Base-by-base conservation (phyloP, 1,140 invertebrate species). In the Adelges cooleyi region DNA sequence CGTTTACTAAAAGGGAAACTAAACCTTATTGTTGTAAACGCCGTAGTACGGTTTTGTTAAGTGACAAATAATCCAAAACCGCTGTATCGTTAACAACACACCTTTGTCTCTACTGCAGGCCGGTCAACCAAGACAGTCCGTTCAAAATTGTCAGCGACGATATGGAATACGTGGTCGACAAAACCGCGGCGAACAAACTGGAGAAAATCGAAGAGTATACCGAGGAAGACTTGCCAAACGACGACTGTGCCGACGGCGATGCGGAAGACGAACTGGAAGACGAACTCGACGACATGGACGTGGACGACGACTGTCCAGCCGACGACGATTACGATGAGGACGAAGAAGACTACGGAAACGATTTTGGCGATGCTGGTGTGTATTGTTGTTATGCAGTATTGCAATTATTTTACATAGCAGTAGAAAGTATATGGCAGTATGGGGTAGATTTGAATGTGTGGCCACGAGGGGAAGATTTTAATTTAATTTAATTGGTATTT, bases 111-210 rank as follows among this genome's bases (percentile, higher is more conserved):
- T 33, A 33, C 11, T 33, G 29, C 46, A 62, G 56, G 2, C 56
- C 56, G 27, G 42, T 29, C 4, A 62, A 62, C 27, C 56, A 62
- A 22, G 17, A 62, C 20, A 62, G 56, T 22, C 25, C 56, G 8
- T 62, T 62, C 15, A 62, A 62, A 62, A 62, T 48, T 27, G 42
- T 48, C 22, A 18, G 42, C 20, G 56, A 62, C 46, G 56, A 62
- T 10, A 33, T 62, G 42, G 56, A 48, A 3, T 62, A 62, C 33
- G 27, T 62, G 0, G 56, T 46, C 10, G 56, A 62, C 1, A 62
- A 62, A 59, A 27, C 15, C 5, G 22, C 29, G 8, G 29, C 11
- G 11, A 33, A 6, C 11, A 33, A 33, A 33, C 29, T 6, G 5
- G 11, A 33, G 5, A 33, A 33, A 33, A 33, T 6, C 11, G 44